These are phyloP conservation scores for Callipepla californica DNA, from an alignment of 2,113 vertebrate genomes.

Conservation along the genomic window DNA sequence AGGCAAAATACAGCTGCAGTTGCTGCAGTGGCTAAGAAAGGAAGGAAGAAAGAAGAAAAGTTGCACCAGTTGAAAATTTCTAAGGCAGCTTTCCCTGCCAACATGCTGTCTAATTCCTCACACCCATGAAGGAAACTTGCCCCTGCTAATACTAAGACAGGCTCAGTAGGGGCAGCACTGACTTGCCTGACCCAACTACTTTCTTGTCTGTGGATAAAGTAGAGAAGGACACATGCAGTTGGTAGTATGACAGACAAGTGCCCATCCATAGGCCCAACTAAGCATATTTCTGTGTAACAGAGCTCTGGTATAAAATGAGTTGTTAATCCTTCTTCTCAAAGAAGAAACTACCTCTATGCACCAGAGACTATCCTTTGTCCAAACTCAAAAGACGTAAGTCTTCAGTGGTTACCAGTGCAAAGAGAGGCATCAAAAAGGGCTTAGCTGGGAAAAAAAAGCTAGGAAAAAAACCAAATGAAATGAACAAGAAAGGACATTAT, in stretches of 20 bases:
- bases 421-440: not conserved
- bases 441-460: not conserved
- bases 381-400: not conserved
- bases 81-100: not conserved
- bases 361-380: not conserved
- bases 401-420: not conserved
- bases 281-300: not conserved
- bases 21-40: not conserved
- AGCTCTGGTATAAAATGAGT: not conserved
- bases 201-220: not conserved
- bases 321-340: not conserved
- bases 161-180: not conserved
- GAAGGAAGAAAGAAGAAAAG: not conserved
- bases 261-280: accelerated
- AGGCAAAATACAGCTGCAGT: not conserved
- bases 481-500: not conserved
- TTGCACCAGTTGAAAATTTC: not conserved
- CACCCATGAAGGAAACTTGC: not conserved
- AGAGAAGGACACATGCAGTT: not conserved
- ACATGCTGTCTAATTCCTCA: not conserved
- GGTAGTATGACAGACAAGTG: not conserved
- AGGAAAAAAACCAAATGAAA: not conserved
- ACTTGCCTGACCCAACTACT: not conserved
- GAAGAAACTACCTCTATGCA: not conserved
- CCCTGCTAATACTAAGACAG: not conserved